Conservation (phyloP, 2,888 invertebrate genomes). For the Cheilosia soror region DNA sequence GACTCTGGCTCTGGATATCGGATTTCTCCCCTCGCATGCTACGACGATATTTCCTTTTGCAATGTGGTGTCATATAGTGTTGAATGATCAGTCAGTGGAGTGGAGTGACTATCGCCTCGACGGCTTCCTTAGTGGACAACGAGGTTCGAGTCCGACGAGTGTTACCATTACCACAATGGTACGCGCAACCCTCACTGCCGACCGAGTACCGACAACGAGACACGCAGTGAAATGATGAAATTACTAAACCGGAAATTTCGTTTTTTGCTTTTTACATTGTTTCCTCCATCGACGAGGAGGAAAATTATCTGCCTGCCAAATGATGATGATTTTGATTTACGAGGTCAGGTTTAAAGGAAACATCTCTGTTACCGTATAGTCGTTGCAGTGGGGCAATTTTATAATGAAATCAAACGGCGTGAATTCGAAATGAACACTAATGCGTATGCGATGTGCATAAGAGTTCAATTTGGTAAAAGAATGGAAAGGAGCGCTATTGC, state of each 20-base stretch:
- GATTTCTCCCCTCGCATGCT: constrained; percentile 32
- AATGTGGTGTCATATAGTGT: background rate
- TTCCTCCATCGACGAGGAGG: background rate
- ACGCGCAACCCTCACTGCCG: constrained; percentile 23
- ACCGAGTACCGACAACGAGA: background rate
- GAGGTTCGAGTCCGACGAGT: background rate
- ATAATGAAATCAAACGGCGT: constrained; percentile 31
- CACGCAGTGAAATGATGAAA: constrained; percentile 18
- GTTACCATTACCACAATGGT: constrained; percentile 5
- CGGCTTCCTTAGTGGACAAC: constrained; percentile 35
- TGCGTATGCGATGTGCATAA: background rate
- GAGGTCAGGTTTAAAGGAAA: constrained; percentile 45
- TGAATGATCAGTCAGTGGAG: constrained; percentile 48
- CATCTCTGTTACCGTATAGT: background rate
- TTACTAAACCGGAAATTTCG: constrained; percentile 47
- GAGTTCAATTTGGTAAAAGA: constrained; percentile 19
- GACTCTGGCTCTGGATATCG: constrained; percentile 34
- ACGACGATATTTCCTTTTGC: constrained; percentile 26
- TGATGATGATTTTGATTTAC: constrained; percentile 22
- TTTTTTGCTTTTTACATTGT: constrained; percentile 22
- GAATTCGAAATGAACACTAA: constrained; percentile 23
- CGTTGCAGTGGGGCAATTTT: constrained; percentile 1
- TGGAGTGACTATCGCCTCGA: constrained; percentile 28
- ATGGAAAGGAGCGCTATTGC: background rate
- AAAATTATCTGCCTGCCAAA: constrained; percentile 29